phyloP scores from a whole-genome alignment of 2,888 invertebrate genomes.

The Chydorus sphaericus region DNA sequence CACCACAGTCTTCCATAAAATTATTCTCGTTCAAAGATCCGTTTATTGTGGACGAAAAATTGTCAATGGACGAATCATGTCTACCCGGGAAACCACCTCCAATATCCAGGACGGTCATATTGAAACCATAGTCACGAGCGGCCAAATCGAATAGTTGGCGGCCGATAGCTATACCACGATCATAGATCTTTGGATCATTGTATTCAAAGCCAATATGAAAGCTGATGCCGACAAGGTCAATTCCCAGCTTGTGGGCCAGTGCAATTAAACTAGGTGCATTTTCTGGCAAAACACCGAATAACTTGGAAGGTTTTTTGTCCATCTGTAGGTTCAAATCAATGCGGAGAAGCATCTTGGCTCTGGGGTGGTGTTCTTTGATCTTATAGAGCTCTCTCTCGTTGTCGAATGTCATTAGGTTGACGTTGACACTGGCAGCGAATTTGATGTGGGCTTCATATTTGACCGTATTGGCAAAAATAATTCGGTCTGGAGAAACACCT shows the following conservation, averaged over 20 bases:
- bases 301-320: constrained; percentile 76
- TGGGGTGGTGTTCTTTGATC: constrained; percentile 64
- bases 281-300: constrained; percentile 77
- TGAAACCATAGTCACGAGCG: constrained; percentile 47
- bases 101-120: constrained; percentile 66
- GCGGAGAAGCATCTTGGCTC: constrained; percentile 74
- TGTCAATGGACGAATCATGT: constrained; percentile 47
- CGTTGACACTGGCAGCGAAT: constrained; percentile 57
- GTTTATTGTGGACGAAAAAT: constrained; percentile 69
- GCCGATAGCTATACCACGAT: constrained; percentile 57
- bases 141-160: constrained; percentile 60
- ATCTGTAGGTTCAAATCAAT: constrained; percentile 73
- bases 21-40: constrained; percentile 56
- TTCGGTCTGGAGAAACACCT: constrained; percentile 59
- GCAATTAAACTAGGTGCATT: constrained; percentile 55
- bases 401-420: constrained; percentile 82
- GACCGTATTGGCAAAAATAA: constrained; percentile 92
- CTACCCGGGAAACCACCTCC: constrained; percentile 78
- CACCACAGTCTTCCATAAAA: constrained; percentile 56
- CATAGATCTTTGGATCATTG: constrained; percentile 41
- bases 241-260: constrained; percentile 55
- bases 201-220: constrained; percentile 95
- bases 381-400: constrained; percentile 83
- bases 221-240: constrained; percentile 55
- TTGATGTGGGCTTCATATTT: constrained; percentile 82